Evolutionary conservation across 37 sponge, comb jelly and placozoan species (phyloP).

Genomic region (Tethya wilhelma): DNA sequence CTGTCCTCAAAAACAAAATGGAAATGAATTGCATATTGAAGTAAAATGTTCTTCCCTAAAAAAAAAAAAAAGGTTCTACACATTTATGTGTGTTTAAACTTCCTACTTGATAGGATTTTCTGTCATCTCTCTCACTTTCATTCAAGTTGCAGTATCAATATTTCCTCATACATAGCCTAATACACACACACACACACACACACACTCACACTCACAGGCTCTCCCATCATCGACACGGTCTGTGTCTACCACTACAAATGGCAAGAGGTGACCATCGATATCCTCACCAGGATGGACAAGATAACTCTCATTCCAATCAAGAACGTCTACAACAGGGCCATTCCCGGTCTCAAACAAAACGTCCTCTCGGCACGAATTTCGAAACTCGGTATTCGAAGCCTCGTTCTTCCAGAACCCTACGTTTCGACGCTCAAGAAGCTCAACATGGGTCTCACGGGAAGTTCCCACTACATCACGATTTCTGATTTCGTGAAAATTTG

Average conservation of each 20-base stretch:
- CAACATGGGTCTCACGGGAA: constrained; percentile 29
- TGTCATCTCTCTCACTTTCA: not conserved
- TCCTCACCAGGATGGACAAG: constrained; percentile 12
- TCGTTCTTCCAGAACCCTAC: constrained; percentile 45
- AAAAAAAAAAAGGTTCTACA: no score
- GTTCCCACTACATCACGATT: constrained; percentile 55
- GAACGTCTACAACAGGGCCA: constrained; percentile 52
- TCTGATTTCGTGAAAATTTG: constrained; percentile 59
- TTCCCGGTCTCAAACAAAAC: constrained; percentile 56
- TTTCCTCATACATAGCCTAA: not conserved
- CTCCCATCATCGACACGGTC: constrained; percentile 28
- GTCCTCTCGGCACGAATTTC: constrained; percentile 62
- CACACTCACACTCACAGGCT: constrained; percentile 18
- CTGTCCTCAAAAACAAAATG: no score
- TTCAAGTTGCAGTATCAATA: not conserved
- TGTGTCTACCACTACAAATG: constrained; percentile 44
- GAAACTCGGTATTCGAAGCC: constrained; percentile 41
- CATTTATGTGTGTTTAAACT: no score
- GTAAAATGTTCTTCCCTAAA: no score
- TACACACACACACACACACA: constrained; percentile 6
- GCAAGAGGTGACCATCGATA: constrained; percentile 25
- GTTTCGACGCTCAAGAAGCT: constrained; percentile 50
- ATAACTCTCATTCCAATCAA: constrained; percentile 44
- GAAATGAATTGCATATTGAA: no score
- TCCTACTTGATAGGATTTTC: no score